Evolutionary conservation across 1,140 invertebrate species (phyloP), one percentile per base, ranked within the genome.

Genomic region (Zophobas atratus): DNA sequence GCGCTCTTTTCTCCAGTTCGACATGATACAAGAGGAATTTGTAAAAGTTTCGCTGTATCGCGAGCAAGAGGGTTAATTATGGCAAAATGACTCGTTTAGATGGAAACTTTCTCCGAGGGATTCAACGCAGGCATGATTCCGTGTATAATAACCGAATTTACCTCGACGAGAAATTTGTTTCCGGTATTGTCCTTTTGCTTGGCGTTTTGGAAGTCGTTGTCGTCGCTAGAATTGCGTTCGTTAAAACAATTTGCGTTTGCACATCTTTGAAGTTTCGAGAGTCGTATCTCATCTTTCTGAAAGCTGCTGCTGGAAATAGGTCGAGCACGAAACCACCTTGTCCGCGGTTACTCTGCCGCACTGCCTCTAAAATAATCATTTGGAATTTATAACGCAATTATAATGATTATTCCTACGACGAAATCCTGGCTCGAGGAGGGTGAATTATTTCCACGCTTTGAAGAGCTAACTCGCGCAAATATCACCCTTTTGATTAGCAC

Each of bases 81-180:
- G 8, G n/a, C 32, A 41, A 43, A 67, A 67, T 67, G 60, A 67
- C 60, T 43, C 60, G n/a, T 67, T 67, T 43, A 67, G 60, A 20
- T 34, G 55, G 60, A 32, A 41, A 67, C n/a, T 67, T 43, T 51
- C n/a, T 51, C 3, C 2, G n/a, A 51, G 49, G 43, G 43, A 46
- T 46, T 46, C 43, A 8, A 20, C 43, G 3, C 43, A 8, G 4
- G 49, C 49, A 51, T 51, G 49, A 51, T 51, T 51, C 60, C 2
- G 1, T 60, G 56, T n/a, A 67, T 43, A 43, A 67, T 67, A 46
- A 46, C 60, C 60, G 38, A 67, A 67, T 67, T 67, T 46, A 67
- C 55, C 49, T 53, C 49, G 20, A 46, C 43, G 1, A 1, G 39
- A 43, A 67, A 67, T 46, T 67, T 41, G 39, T 57, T 57, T 57